These are phyloP conservation scores for Bothrops jararaca DNA, from an alignment of 2,113 vertebrate species.

Conservation along the genomic window DNA sequence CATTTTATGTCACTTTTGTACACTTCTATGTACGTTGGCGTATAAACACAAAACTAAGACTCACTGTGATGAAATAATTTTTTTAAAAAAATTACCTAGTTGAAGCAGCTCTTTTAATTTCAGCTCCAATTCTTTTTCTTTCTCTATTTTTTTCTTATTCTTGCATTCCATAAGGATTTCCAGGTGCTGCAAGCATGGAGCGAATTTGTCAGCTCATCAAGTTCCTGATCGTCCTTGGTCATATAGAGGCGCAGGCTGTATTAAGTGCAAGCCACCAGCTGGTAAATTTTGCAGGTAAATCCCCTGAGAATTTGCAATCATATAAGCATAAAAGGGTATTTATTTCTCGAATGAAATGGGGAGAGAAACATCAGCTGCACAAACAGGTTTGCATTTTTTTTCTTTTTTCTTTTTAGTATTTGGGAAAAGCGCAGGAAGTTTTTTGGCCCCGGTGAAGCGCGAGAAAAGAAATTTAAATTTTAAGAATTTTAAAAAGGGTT, in stretches of 20 bases:
- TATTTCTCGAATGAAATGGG: conserved; percentile 14
- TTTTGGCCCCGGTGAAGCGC: not conserved
- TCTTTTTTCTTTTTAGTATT: not conserved
- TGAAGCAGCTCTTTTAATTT: not conserved
- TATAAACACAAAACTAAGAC: not conserved
- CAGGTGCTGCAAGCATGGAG: not conserved
- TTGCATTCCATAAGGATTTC: not conserved
- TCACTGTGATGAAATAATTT: not conserved
- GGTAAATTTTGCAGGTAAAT: conserved; percentile 24
- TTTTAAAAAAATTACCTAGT: not conserved
- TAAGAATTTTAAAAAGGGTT: not conserved
- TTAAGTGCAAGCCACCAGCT: conserved; percentile 37
- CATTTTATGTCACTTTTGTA: not conserved
- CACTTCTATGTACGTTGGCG: not conserved
- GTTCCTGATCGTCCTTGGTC: not conserved
- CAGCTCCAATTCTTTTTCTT: not conserved
- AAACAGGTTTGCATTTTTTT: not conserved
- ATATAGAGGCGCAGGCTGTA: conserved; percentile 10
- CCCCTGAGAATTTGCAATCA: conserved; percentile 30
- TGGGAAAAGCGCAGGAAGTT: not conserved
- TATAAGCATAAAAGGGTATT: not conserved
- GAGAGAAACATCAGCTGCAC: conserved; percentile 17
- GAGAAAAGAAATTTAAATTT: not conserved
- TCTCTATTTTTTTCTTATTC: not conserved
- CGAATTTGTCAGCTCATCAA: not conserved